These are phyloP conservation scores for Brachypodius melanocephalos DNA, from an alignment of 2,113 vertebrate genomes.

Conservation along the genomic window DNA sequence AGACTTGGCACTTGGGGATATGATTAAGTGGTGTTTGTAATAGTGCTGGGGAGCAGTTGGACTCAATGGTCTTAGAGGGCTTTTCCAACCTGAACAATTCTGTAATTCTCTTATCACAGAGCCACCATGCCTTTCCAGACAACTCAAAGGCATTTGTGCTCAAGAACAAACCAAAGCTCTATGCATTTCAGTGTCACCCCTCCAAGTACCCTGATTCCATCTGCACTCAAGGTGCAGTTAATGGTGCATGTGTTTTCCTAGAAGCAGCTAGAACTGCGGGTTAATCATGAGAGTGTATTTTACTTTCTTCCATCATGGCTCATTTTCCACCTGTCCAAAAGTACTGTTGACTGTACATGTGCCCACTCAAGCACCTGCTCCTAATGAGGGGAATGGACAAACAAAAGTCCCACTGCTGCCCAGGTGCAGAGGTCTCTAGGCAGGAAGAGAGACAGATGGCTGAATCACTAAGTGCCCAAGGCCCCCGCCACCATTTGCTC, in stretches of 20 bases:
- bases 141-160: background rate
- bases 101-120: background rate
- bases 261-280: background rate
- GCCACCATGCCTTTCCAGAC: background rate
- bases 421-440: background rate
- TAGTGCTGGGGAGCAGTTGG: background rate
- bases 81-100: background rate
- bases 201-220: background rate
- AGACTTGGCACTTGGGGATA: background rate
- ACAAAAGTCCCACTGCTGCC: background rate
- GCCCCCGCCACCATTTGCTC: background rate
- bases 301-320: background rate
- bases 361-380: background rate
- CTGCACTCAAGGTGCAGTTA: background rate
- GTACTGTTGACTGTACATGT: slow-evolving; percentile 12
- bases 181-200: fast-evolving
- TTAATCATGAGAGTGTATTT: background rate
- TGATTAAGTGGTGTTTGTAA: background rate
- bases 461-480: background rate
- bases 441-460: background rate
- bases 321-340: background rate
- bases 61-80: background rate
- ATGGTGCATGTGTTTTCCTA: background rate
- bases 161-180: background rate
- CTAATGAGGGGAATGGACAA: slow-evolving; percentile 22